Evolutionary conservation across 2,797 vertebrate species (phyloP), one percentile per base, ranked within the genome.

Genomic region (Threskiornis aethiopicus): DNA sequence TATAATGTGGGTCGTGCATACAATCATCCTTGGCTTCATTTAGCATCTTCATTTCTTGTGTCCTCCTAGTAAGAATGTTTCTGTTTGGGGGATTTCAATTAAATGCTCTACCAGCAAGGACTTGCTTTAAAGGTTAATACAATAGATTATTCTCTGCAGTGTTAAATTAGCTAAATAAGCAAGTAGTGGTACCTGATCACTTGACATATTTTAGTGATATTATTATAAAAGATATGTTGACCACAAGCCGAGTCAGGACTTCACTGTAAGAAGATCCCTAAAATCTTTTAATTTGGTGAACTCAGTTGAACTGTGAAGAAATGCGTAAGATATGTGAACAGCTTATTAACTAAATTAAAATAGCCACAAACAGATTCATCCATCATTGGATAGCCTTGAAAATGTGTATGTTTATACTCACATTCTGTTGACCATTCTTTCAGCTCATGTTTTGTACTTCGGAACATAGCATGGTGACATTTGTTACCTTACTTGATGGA

Each of bases 351-450:
- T 57, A 42, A 42, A 62, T 39, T 42, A 35, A 88, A 92, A 26
- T 41, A 62, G 61, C 41, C 46, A 13, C 14, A 51, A 57, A 46
- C 28, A 65, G 44, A 71, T 71, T 88, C 49, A 71, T 70, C 71
- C 21, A 37, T 85, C 65, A 41, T 37, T 24, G 49, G 10, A 3
- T 42, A 61, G 33, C 57, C 49, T 84, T 89, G 52, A 37, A 70
- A 79, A 55, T 71, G 11, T 37, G 9, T 33, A 1, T 86, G 35
- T 92, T 88, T 90, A 54, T 82, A 33, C 15, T 89, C 16, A 13
- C 16, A 49, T 80, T 42, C 47, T 39, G 26, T 42, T 92, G 69
- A 86, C 24, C 8, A 5, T 93, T 83, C 71, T 85, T 93, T 90
- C 52, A 54, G 80, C 39, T 95, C 25, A 11, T 72, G 25, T 35